phyloP scores from a whole-genome alignment of 2,113 vertebrate genomes.

The Procavia capensis region DNA sequence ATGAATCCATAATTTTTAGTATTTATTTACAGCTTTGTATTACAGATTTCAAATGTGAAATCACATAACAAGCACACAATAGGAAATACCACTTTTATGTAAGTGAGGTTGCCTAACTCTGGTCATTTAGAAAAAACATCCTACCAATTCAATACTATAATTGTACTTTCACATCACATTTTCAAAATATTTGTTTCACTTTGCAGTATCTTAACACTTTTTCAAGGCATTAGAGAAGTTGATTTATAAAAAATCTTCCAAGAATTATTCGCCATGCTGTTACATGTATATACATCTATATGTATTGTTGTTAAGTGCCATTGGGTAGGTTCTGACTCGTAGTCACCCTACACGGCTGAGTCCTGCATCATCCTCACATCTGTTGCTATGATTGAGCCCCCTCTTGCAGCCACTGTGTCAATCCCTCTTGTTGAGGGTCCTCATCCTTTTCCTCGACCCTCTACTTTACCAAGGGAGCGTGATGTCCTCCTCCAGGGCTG shows the following conservation, averaged over 20 bases:
- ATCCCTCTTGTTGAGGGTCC: too few relatives aligned
- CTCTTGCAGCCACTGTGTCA: too few relatives aligned
- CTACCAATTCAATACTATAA: not conserved
- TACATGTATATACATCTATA: too few relatives aligned
- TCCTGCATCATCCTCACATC: too few relatives aligned
- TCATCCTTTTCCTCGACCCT: too few relatives aligned
- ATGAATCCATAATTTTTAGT: too few relatives aligned
- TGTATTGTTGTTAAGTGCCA: not conserved
- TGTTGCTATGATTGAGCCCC: too few relatives aligned
- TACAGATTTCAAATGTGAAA: not conserved
- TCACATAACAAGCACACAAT: not conserved
- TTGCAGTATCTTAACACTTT: not conserved
- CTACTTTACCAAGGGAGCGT: too few relatives aligned
- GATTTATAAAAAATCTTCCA: not conserved
- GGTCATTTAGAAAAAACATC: not conserved
- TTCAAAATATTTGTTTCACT: conserved; percentile 13
- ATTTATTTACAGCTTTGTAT: not conserved
- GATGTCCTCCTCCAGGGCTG: too few relatives aligned
- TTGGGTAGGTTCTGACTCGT: too few relatives aligned
- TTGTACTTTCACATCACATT: not conserved
- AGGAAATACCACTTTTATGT: not conserved
- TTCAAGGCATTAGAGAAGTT: not conserved
- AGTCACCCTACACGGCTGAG: too few relatives aligned
- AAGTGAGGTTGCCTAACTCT: not conserved
- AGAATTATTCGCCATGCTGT: too few relatives aligned